Evolutionary conservation across 2,888 invertebrate genomes (phyloP).

Genomic region (Dryococelus australis): DNA sequence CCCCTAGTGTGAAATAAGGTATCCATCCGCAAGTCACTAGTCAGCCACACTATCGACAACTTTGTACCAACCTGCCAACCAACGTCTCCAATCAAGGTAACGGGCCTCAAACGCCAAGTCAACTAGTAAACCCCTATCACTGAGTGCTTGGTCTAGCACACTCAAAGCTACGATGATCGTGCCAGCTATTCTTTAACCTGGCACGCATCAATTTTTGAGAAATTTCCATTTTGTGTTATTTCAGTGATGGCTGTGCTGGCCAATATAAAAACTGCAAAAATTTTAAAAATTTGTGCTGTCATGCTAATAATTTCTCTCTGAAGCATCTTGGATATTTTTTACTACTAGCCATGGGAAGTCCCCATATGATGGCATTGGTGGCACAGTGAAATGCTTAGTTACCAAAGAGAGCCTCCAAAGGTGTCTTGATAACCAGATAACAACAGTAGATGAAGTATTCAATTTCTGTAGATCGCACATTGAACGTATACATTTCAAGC

Average conservation of each 20-base stretch:
- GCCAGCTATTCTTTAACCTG: too few species aligned
- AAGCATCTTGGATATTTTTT: not conserved
- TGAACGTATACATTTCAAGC: not conserved
- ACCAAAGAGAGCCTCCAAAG: conserved; percentile 11
- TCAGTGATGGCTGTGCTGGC: not conserved
- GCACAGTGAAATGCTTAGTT: conserved; percentile 9
- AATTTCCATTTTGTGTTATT: conserved; percentile 3
- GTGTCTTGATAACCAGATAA: not conserved
- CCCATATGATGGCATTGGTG: conserved; percentile 19
- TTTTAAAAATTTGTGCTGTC: not conserved
- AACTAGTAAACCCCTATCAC: too few species aligned
- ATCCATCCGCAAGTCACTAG: too few species aligned
- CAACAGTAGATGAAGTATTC: not conserved
- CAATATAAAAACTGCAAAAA: conserved; percentile 17
- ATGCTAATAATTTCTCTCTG: not conserved
- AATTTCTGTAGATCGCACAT: not conserved
- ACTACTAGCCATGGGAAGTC: not conserved
- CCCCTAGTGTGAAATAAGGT: too few species aligned
- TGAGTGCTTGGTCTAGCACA: too few species aligned
- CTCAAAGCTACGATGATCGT: too few species aligned
- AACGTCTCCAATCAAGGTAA: too few species aligned
- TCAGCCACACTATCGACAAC: too few species aligned
- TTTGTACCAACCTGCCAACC: too few species aligned
- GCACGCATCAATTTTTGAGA: too few species aligned
- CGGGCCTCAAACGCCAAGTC: too few species aligned